Base-by-base conservation (phyloP, 2,113 vertebrate species). In the Pterophyllum scalare region DNA sequence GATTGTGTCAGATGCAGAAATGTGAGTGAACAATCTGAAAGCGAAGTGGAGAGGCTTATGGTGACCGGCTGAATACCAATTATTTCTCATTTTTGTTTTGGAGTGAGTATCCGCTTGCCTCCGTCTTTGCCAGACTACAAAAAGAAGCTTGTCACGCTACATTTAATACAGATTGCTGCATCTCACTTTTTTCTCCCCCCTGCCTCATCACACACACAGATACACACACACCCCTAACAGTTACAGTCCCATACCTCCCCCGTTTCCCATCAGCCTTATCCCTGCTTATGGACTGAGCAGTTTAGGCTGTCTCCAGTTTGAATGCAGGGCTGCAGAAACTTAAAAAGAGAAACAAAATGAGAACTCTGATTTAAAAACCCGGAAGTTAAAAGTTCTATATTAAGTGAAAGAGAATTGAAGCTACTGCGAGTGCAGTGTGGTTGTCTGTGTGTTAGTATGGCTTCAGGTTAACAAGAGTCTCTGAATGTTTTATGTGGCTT, bases 141-240 rank as follows among this genome's bases (percentile, higher is more conserved):
- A 81, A 31, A 67, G n/a, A 57, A 75, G 64, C 12, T 14, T 81
- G 56, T 86, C 83, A 60, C 58, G 77, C 56, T 81, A 78, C 83
- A 88, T 83, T 88, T 62, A 70, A 74, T 76, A 79, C 83, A 88
- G 24, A 90, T 76, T 61, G 82, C 83, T 83, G 82, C 38, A 10
- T 82, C 49, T 54, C 79, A 35, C 67, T 76, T 67, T 59, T n/a
- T 28, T 28, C 28, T 14, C 15, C 11, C 67, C 12, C 58, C 56
- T 72, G 35, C 35, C 8, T 7, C 24, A 28, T 49, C 54, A n/a
- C 38, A 38, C 35, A 38, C 35, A 38, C 35, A 38, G 15, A 49
- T 6, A 49, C 59, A 22, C 35, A 20, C 57, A 22, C 40, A 12
- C 57, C 43, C 28, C 26, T 72, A 46, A 72, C 46, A 72, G 8